Evolutionary conservation across 2,888 invertebrate genomes (phyloP).

Genomic region (Apodemia mormo): DNA sequence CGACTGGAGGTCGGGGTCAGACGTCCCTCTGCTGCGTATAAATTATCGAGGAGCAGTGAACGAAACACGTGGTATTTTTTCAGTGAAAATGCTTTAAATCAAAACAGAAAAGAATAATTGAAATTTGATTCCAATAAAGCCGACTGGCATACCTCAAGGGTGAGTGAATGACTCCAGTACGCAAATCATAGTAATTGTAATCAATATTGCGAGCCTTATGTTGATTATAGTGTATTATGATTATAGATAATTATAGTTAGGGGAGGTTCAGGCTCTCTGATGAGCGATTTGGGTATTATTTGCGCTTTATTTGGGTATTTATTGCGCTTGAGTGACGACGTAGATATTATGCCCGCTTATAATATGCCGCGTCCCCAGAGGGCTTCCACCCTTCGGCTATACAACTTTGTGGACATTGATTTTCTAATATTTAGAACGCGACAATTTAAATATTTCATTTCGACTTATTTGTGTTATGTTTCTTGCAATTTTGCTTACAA

Average conservation of each 20-base stretch:
- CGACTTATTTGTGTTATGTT: conserved; percentile 11
- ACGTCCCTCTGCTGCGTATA: conserved; percentile 60
- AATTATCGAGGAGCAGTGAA: conserved; percentile 58
- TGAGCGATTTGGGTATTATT: conserved; percentile 85
- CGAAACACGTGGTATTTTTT: conserved; percentile 33
- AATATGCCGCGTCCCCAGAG: conserved; percentile 62
- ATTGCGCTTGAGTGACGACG: conserved; percentile 81
- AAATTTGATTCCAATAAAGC: conserved; percentile 35
- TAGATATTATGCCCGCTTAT: conserved; percentile 75
- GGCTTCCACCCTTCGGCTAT: conserved; percentile 57
- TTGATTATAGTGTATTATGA: conserved; percentile 57
- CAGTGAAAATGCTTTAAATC: conserved; percentile 29
- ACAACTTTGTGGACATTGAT: conserved; percentile 55
- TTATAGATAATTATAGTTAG: conserved; percentile 73
- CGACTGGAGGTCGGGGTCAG: conserved; percentile 79
- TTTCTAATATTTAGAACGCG: conserved; percentile 50
- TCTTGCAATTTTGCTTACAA: neutral
- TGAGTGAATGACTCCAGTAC: conserved; percentile 37
- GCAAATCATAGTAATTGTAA: conserved; percentile 50
- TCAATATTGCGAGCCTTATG: conserved; percentile 41
- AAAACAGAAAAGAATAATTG: conserved; percentile 30
- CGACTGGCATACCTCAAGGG: conserved; percentile 33
- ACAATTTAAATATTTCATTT: conserved; percentile 42
- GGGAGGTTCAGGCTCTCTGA: conserved; percentile 66
- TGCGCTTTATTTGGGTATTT: conserved; percentile 85